phyloP scores from a whole-genome alignment of 2,797 vertebrate genomes.

The Carcharodon carcharias region DNA sequence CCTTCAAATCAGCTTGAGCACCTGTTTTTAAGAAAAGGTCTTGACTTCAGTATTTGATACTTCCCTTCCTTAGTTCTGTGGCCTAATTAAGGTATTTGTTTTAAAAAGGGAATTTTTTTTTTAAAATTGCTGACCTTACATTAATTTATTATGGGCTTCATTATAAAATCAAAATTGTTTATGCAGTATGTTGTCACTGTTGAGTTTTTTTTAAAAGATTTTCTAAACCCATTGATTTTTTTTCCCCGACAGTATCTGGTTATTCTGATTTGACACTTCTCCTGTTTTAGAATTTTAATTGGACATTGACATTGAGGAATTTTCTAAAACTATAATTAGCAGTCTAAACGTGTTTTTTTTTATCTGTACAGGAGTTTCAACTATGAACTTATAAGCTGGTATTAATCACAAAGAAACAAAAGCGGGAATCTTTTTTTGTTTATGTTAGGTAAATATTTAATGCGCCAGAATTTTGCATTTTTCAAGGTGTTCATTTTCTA shows the following conservation, averaged over 20 bases:
- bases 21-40: neutral
- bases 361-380: neutral
- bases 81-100: neutral
- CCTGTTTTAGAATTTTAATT: neutral
- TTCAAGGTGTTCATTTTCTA: neutral
- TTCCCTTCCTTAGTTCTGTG: neutral
- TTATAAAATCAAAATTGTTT: neutral
- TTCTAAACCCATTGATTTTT: neutral
- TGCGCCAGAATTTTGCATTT: neutral
- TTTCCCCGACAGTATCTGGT: neutral
- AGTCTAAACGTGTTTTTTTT: neutral
- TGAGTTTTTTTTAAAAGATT: neutral
- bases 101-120: neutral
- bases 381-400: conserved; percentile 7
- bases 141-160: neutral
- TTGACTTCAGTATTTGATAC: neutral
- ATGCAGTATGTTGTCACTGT: neutral
- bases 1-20: neutral
- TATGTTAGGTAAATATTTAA: neutral
- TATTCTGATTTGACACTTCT: neutral
- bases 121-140: neutral
- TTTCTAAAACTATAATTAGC: neutral
- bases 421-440: neutral
- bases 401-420: neutral
- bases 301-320: neutral